A percentile compares a stretch with the other conserved stretches of the same genome.
phyloP scores from a whole-genome alignment of 2,888 invertebrate genomes.

The Lamellibrachia satsuma region DNA sequence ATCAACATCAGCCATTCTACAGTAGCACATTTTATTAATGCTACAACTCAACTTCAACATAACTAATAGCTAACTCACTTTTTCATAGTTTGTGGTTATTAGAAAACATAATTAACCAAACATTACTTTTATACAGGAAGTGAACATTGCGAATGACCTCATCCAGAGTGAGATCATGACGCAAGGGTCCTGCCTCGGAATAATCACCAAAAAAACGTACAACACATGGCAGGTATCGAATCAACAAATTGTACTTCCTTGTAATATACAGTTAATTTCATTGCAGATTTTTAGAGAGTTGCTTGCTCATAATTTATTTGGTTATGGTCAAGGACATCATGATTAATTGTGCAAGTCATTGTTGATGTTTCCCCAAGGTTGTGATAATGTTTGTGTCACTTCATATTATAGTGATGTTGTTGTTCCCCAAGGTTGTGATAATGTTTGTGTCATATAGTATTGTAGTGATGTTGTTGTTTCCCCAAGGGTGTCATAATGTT shows the following conservation, averaged over 20 bases:
- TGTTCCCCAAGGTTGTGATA: too few species aligned
- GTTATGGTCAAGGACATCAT: neutral
- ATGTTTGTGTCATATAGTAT: too few species aligned
- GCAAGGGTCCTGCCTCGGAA: neutral
- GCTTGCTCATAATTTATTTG: neutral
- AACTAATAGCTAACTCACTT: neutral
- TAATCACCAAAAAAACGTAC: neutral
- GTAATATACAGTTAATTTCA: neutral
- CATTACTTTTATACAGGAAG: neutral
- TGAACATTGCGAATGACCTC: neutral
- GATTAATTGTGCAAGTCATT: too few species aligned
- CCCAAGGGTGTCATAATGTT: too few species aligned
- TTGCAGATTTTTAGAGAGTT: neutral
- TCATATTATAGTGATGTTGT: too few species aligned
- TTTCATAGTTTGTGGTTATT: neutral
- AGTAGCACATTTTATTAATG: neutral
- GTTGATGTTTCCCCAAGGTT: too few species aligned
- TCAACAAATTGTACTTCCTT: neutral
- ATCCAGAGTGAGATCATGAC: neutral
- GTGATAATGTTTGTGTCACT: too few species aligned
- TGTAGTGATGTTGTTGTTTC: too few species aligned
- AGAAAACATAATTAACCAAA: neutral
- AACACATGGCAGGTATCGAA: neutral
- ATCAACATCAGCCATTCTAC: neutral
- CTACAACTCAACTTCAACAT: neutral